These are phyloP conservation scores for Lanistes nyassanus DNA, from an alignment of 1,140 invertebrate genomes.

Conservation along the genomic window DNA sequence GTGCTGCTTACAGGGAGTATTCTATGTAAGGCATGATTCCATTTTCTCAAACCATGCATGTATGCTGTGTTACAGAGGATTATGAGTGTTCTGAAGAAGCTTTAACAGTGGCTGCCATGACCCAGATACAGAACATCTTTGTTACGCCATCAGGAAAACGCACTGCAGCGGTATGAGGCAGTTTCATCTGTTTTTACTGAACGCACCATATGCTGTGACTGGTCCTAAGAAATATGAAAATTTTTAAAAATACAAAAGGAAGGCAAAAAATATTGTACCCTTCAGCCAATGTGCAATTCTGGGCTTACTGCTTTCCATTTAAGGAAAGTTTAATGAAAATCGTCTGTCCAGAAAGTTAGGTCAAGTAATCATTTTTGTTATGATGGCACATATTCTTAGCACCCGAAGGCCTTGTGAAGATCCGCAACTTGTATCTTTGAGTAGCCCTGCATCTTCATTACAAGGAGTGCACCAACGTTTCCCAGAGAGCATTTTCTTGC, in stretches of 20 bases:
- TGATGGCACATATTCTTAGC: too few species aligned
- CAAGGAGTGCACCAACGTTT: too few species aligned
- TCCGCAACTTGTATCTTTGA: too few species aligned
- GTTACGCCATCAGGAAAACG: conserved; percentile 72
- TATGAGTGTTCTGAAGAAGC: conserved; percentile 92
- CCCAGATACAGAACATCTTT: conserved; percentile 93
- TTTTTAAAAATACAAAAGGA: too few species aligned
- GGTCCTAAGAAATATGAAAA: too few species aligned
- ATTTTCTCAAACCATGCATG: neutral
- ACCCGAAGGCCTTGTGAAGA: too few species aligned
- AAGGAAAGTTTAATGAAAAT: too few species aligned
- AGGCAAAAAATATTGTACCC: neutral
- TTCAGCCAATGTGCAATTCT: neutral
- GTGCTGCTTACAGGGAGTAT: neutral
- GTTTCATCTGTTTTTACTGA: neutral
- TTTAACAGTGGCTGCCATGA: conserved; percentile 86
- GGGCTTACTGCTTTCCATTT: neutral
- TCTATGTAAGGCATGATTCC: too few species aligned
- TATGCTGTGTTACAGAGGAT: conserved; percentile 70
- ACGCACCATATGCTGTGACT: neutral
- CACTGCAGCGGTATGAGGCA: conserved; percentile 45
- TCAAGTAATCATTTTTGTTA: too few species aligned
- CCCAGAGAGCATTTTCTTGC: too few species aligned
- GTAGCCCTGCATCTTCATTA: too few species aligned
- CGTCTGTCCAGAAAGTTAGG: too few species aligned